Conservation (phyloP, 92 coral and sea anemone species). For the Palythoa heliodiscus region DNA sequence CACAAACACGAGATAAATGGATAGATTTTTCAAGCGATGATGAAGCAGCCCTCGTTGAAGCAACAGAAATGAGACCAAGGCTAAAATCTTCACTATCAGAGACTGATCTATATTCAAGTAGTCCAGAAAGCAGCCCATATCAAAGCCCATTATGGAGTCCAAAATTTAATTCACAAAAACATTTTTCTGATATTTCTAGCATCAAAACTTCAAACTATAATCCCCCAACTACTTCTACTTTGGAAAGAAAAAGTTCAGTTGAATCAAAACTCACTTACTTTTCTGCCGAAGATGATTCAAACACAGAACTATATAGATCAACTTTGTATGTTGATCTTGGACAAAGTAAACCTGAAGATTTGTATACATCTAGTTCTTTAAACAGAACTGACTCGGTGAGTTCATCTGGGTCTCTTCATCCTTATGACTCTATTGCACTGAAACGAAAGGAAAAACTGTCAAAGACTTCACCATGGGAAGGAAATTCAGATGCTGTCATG, state of each 20-base stretch:
- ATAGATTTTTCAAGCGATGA: constrained; percentile 49
- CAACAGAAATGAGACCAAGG: constrained; percentile 29
- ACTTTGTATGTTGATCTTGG: constrained; percentile 45
- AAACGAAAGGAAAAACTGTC: constrained; percentile 46
- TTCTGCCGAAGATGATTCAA: constrained; percentile 21
- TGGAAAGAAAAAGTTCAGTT: background rate
- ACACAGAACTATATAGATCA: constrained; percentile 47
- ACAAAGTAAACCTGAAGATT: background rate
- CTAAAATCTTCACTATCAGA: constrained; percentile 56
- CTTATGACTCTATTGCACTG: constrained; percentile 74
- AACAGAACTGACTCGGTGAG: constrained; percentile 46
- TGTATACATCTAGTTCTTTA: constrained; percentile 29
- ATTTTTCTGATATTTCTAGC: constrained; percentile 38
- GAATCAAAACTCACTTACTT: constrained; percentile 8
- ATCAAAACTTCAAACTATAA: constrained; percentile 19
- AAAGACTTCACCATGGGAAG: constrained; percentile 46
- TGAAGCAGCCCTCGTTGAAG: constrained; percentile 17
- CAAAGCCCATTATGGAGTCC: constrained; percentile 49
- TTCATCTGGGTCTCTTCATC: constrained; percentile 61
- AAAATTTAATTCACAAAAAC: constrained; percentile 29
- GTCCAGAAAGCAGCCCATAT: constrained; percentile 33
- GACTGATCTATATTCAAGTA: constrained; percentile 58
- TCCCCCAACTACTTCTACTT: background rate
- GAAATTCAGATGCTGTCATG: constrained; percentile 18
- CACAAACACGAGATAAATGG: constrained; percentile 42